phyloP scores from a whole-genome alignment of 2,797 vertebrate species.

The Atherinosoma microstoma region DNA sequence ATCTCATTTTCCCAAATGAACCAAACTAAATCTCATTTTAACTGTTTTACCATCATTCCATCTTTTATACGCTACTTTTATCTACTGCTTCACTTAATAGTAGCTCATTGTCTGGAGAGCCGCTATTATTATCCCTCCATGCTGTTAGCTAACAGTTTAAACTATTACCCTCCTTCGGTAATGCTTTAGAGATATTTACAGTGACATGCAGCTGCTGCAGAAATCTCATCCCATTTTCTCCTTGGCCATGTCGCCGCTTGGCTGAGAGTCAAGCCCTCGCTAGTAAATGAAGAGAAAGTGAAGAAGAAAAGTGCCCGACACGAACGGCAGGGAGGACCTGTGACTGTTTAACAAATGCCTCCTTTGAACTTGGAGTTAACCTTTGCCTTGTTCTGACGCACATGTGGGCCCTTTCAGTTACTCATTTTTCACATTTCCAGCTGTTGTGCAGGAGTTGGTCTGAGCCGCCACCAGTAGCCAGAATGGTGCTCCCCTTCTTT shows the following conservation, averaged over 20 bases:
- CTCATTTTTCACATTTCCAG: constrained; percentile 15
- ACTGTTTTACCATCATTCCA: neutral
- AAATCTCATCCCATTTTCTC: neutral
- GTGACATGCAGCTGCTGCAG: neutral
- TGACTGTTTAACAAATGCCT: constrained; percentile 29
- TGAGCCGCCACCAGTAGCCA: constrained; percentile 28
- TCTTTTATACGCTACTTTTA: neutral
- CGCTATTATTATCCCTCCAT: neutral
- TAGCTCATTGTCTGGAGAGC: neutral
- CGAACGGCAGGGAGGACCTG: neutral
- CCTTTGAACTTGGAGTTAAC: constrained; percentile 17
- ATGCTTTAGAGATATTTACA: neutral
- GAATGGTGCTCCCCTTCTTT: constrained; percentile 31
- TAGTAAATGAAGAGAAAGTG: constrained; percentile 16
- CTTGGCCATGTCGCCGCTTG: neutral
- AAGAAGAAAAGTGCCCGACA: neutral
- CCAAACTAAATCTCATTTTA: neutral
- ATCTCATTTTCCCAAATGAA: accelerated
- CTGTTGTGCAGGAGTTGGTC: constrained; percentile 10
- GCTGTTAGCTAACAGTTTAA: neutral
- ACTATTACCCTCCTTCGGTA: neutral
- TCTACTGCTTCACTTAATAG: neutral
- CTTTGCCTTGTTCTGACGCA: neutral
- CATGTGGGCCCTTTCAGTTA: neutral
- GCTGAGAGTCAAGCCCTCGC: constrained; percentile 14